A percentile compares a stretch with the other conserved stretches of the same genome.
Conservation (phyloP, 2,113 vertebrate genomes). For the Eonycteris spelaea region DNA sequence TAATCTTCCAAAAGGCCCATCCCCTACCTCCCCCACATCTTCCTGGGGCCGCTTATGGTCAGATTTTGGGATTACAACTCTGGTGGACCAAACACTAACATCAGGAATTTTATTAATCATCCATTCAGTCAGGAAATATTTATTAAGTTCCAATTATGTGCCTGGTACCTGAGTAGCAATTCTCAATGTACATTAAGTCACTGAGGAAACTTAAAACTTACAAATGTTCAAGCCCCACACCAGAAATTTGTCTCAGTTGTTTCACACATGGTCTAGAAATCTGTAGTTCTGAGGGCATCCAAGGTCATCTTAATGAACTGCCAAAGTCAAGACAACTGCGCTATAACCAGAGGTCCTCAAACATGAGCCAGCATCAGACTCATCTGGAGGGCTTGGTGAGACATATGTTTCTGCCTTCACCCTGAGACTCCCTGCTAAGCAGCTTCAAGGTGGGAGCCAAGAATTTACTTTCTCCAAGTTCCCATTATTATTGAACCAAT, state of each 20-base stretch:
- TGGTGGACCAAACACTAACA: neutral
- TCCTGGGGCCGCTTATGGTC: neutral
- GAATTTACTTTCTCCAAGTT: neutral
- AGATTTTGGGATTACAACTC: neutral
- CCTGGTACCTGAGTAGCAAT: neutral
- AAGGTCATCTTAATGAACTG: too few species aligned
- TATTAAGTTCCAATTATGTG: neutral
- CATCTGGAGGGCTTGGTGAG: neutral
- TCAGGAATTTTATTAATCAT: neutral
- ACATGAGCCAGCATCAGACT: neutral
- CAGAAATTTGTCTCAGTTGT: neutral
- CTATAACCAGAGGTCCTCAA: neutral
- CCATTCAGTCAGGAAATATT: neutral
- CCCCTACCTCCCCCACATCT: neutral
- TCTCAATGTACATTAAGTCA: neutral
- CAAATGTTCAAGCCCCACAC: neutral
- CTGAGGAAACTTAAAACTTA: neutral
- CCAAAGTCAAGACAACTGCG: fast-evolving
- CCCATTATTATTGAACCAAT: neutral
- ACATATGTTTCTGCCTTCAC: neutral
- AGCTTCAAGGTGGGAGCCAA: neutral
- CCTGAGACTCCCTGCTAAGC: neutral
- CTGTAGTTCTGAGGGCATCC: neutral
- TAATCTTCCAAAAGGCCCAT: neutral
- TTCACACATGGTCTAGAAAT: neutral